phyloP scores from a whole-genome alignment of 2,113 vertebrate species.

The Cryptomyrus ogoouensis region DNA sequence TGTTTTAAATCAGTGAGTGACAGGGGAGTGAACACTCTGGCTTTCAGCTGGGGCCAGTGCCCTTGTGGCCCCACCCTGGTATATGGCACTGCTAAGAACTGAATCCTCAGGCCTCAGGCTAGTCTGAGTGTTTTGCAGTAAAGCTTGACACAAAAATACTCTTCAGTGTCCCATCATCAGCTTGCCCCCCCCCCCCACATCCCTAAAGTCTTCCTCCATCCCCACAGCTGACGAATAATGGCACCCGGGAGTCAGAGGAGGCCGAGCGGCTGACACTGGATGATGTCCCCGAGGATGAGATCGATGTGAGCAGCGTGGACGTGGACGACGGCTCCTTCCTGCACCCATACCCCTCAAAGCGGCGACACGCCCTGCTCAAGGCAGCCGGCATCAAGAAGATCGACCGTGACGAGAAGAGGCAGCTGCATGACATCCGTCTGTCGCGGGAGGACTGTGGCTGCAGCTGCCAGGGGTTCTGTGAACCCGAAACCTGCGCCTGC shows the following conservation, averaged over 20 bases:
- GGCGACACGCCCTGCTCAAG: constrained; percentile 72
- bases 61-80: neutral
- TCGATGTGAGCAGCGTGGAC: constrained; percentile 53
- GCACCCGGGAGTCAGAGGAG: constrained; percentile 57
- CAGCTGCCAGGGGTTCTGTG: constrained; percentile 75
- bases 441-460: constrained; percentile 87
- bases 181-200: neutral
- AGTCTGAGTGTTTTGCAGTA: neutral
- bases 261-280: constrained; percentile 66
- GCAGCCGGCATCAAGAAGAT: constrained; percentile 73
- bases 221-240: constrained; percentile 61
- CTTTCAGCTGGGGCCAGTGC: neutral
- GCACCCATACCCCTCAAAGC: constrained; percentile 72
- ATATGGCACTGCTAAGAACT: neutral
- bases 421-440: constrained; percentile 73
- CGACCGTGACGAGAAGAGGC: constrained; percentile 78
- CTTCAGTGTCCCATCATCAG: neutral
- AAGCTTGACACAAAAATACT: neutral
- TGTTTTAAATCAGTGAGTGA: neutral
- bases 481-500: constrained; percentile 82
- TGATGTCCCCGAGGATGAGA: constrained; percentile 58
- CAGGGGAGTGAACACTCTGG: neutral
- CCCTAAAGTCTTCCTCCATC: neutral
- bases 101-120: neutral
- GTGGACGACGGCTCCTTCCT: constrained; percentile 68